phyloP scores from a whole-genome alignment of 2,888 invertebrate species.

The Catocala nupta region DNA sequence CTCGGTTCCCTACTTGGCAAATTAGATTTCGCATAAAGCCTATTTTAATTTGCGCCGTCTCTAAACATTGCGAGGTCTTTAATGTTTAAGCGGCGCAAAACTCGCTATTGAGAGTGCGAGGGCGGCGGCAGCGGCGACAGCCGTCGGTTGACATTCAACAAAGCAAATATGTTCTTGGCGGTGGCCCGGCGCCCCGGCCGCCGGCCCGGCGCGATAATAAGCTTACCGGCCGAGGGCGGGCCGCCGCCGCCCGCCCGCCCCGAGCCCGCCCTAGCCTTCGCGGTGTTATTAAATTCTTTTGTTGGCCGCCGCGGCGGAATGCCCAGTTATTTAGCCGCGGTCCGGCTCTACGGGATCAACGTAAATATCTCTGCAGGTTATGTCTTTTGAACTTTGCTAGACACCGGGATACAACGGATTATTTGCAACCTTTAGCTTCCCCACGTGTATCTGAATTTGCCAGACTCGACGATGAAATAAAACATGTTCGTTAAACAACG shows the following conservation, averaged over 20 bases:
- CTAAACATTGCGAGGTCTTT: constrained; percentile 83
- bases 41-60: constrained; percentile 85
- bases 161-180: constrained; percentile 82
- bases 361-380: constrained; percentile 68
- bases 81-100: constrained; percentile 82
- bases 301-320: constrained; percentile 71
- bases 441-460: constrained; percentile 15
- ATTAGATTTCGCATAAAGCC: constrained; percentile 86
- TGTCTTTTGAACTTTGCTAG: constrained; percentile 73
- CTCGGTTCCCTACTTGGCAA: constrained; percentile 79
- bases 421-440: constrained; percentile 64
- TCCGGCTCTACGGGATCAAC: constrained; percentile 75
- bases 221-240: constrained; percentile 77
- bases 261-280: constrained; percentile 65
- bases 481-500: constrained; percentile 62
- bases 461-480: constrained; percentile 42
- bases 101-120: constrained; percentile 59
- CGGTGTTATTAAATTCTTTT: constrained; percentile 85
- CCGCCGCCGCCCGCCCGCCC: constrained; percentile 55
- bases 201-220: constrained; percentile 76
- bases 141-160: constrained; percentile 78
- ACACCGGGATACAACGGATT: constrained; percentile 70
- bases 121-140: constrained; percentile 60
- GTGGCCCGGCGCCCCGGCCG: constrained; percentile 48
- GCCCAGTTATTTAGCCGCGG: constrained; percentile 78